A percentile compares a stretch with the other conserved stretches of the same genome.
Evolutionary conservation across 1,140 invertebrate genomes (phyloP).

Genomic region (Tenebrio molitor): DNA sequence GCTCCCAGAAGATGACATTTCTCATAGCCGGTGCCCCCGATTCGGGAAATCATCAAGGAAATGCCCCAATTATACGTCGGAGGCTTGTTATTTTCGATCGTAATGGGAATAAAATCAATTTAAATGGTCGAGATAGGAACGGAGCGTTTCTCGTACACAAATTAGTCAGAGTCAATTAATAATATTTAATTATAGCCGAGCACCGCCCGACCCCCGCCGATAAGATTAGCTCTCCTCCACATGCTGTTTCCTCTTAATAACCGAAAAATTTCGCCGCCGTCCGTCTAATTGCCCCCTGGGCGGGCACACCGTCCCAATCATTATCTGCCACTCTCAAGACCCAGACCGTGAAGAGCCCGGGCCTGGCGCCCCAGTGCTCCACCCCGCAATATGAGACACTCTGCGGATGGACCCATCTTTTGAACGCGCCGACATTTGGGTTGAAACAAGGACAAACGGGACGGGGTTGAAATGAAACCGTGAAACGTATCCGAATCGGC

Average conservation of each 20-base stretch:
- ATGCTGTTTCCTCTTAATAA: background rate
- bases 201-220: too few species aligned
- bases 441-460: background rate
- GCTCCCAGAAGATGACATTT: slow-evolving; percentile 8
- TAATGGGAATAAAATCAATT: slow-evolving; percentile 34
- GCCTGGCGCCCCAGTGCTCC: slow-evolving; percentile 58
- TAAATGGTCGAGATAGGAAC: slow-evolving; percentile 10
- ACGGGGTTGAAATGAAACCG: background rate
- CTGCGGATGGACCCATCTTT: slow-evolving; percentile 8
- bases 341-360: slow-evolving; percentile 55
- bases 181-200: slow-evolving; percentile 25
- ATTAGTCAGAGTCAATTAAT: slow-evolving; percentile 34
- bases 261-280: background rate
- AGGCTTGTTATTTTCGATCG: slow-evolving; percentile 1
- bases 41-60: slow-evolving; percentile 3
- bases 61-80: background rate
- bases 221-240: too few species aligned
- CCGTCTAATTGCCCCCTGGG: slow-evolving; percentile 5
- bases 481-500: slow-evolving; percentile 6
- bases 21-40: slow-evolving; percentile 14
- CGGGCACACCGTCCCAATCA: slow-evolving; percentile 37
- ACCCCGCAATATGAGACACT: slow-evolving; percentile 58
- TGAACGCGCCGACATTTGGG: background rate
- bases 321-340: slow-evolving; percentile 53
- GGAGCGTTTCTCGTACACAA: slow-evolving; percentile 4